phyloP scores from a whole-genome alignment of 2,113 vertebrate genomes.

The Cyanistes caeruleus region DNA sequence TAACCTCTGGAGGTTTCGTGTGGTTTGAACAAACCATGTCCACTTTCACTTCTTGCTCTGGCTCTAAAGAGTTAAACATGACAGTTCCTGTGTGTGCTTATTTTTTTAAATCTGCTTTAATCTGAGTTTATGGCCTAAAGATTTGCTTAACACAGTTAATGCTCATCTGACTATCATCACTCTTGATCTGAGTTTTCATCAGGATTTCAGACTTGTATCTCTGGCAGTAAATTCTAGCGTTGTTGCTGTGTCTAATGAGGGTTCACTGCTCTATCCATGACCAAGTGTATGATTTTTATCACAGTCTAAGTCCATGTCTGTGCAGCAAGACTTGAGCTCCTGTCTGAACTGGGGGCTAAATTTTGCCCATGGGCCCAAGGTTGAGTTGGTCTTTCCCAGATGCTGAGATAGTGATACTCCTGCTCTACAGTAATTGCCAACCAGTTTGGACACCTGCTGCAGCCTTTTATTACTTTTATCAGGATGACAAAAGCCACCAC shows the following conservation, averaged over 20 bases:
- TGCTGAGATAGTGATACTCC: background rate
- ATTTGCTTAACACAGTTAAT: slow-evolving; percentile 25
- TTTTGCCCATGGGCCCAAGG: background rate
- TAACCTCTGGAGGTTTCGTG: background rate
- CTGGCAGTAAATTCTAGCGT: slow-evolving; percentile 10
- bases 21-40: background rate
- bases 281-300: background rate
- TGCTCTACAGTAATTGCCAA: background rate
- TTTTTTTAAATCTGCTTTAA: background rate
- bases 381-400: background rate
- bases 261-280: background rate
- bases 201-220: slow-evolving; percentile 10
- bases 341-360: background rate
- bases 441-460: background rate
- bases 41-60: background rate
- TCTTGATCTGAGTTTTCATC: slow-evolving; percentile 45
- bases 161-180: background rate
- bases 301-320: background rate
- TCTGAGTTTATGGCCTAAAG: slow-evolving; percentile 3
- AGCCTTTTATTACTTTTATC: background rate
- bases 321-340: background rate
- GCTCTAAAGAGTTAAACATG: background rate
- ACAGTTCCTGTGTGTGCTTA: background rate
- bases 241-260: slow-evolving; percentile 37
- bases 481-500: background rate